phyloP scores from a whole-genome alignment of 2,888 invertebrate species.

The Drosophila antonietae region DNA sequence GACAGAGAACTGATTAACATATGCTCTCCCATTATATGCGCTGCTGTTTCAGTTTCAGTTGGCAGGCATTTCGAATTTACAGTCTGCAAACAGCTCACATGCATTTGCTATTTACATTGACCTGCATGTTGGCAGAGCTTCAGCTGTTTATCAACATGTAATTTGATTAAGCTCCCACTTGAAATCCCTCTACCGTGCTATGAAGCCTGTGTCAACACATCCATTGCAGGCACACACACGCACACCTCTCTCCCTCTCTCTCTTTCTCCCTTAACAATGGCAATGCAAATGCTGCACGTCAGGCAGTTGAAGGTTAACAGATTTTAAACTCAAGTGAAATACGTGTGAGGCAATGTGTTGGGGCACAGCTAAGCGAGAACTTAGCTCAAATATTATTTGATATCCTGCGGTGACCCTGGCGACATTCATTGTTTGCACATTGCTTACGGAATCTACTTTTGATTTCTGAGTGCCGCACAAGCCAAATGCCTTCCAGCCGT shows the following conservation, averaged over 20 bases:
- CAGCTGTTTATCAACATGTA: slow-evolving; percentile 60
- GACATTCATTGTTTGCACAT: slow-evolving; percentile 71
- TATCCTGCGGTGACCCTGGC: slow-evolving; percentile 72
- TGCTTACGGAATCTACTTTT: slow-evolving; percentile 67
- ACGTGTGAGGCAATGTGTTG: slow-evolving; percentile 28
- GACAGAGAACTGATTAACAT: slow-evolving; percentile 43
- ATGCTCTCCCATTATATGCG: slow-evolving; percentile 28
- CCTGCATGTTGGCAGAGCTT: slow-evolving; percentile 53
- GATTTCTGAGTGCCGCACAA: slow-evolving; percentile 52
- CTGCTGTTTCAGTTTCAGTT: slow-evolving; percentile 28
- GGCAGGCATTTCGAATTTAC: slow-evolving; percentile 20
- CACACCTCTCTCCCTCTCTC: not conserved
- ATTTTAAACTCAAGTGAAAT: slow-evolving; percentile 49
- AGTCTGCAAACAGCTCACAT: slow-evolving; percentile 49
- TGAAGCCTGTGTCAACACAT: slow-evolving; percentile 34
- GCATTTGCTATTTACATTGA: slow-evolving; percentile 61
- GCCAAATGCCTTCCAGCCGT: slow-evolving; percentile 45
- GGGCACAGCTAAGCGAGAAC: slow-evolving; percentile 35
- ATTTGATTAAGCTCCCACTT: slow-evolving; percentile 49
- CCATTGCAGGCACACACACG: not conserved
- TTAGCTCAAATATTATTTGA: slow-evolving; percentile 76
- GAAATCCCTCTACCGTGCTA: slow-evolving; percentile 2
- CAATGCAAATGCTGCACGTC: slow-evolving; percentile 53
- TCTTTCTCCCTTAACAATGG: slow-evolving; percentile 6
- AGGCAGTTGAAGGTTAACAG: slow-evolving; percentile 39